Base-by-base conservation (phyloP, 2,113 vertebrate genomes). In the Pteropus alecto region DNA sequence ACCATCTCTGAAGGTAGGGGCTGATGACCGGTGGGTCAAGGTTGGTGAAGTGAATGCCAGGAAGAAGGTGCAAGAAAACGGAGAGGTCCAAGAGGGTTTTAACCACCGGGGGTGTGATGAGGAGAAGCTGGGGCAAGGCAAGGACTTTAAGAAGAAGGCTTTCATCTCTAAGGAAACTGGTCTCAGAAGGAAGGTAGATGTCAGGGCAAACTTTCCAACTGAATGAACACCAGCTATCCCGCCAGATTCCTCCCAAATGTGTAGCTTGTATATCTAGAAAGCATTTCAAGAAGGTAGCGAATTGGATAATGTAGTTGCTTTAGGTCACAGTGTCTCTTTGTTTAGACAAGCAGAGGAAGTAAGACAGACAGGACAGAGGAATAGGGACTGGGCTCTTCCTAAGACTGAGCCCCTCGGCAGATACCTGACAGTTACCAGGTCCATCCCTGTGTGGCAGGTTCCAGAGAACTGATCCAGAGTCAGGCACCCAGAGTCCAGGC, bases 1-100 rank as follows among this genome's bases (percentile, higher is more conserved):
- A 97, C 18, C 0, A 18, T 99, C 7, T 30, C 35, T 54, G n/a
- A 97, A 98, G 98, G 98, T 98, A 91, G 0, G 30, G 65, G 54
- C 22, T 2, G 10, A 1, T 0, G 15, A n/a, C 26, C 4, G 3
- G 22, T 0, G 28, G 48, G n/a, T 4, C 21, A 30, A 8, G 5
- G 24, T 24, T 18, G 54, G 13, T 0, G 18, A 68, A 7, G 19
- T 1, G 14, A 14, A 13, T 3, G 61, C 51, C 35, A 58, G 82
- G 43, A 83, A 51, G 26, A 1, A 12, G 77, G 11, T 28, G 2
- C 6, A 7, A 83, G 56, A 16, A 41, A 56, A 9, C 0, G 7
- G 19, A 19, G 70, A 16, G 13, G 21, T 60, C 26, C 43, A 26
- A 6, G 54, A 6, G 73, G 38, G n/a, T 28, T 58, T 81, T 12